Percentiles rank a stretch among this genome's conserved stretches.
These are phyloP conservation scores for Philhelius pedissequus DNA, from an alignment of 2,888 invertebrate species.

Conservation along the genomic window DNA sequence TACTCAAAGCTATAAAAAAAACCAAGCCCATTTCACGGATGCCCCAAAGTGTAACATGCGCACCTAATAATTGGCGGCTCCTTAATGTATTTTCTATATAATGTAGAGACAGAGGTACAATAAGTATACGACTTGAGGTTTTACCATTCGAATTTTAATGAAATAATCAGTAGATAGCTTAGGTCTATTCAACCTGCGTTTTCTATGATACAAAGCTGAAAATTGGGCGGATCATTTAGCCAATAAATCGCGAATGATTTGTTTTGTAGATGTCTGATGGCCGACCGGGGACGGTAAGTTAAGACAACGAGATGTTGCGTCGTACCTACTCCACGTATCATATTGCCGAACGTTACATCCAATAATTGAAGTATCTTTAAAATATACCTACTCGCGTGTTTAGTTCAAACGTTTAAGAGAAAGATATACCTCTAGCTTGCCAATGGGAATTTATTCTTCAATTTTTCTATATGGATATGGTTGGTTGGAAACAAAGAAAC, in stretches of 20 bases:
- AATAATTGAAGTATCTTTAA: background rate
- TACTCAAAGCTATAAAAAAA: background rate
- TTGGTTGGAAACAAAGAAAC: too few relatives aligned
- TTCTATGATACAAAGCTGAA: slow-evolving; percentile 14
- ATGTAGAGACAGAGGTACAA: background rate
- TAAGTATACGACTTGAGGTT: background rate
- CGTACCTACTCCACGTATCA: background rate
- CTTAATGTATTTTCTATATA: background rate
- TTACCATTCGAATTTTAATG: slow-evolving; percentile 58
- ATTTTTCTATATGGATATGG: background rate
- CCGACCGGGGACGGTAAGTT: background rate
- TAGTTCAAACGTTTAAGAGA: background rate
- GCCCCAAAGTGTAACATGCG: slow-evolving; percentile 44
- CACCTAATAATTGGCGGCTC: slow-evolving; percentile 25
- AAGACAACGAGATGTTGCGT: slow-evolving; percentile 34
- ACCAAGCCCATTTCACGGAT: slow-evolving; percentile 24
- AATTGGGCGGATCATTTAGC: slow-evolving; percentile 62
- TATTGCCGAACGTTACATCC: background rate
- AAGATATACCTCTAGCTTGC: slow-evolving; percentile 2
- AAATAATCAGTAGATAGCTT: slow-evolving; percentile 57
- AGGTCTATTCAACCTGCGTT: slow-evolving; percentile 12
- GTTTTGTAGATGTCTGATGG: slow-evolving; percentile 15
- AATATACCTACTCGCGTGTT: background rate
- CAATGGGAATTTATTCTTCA: slow-evolving; percentile 16
- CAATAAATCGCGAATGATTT: slow-evolving; percentile 67